These are phyloP conservation scores for Morbakka virulenta DNA, from an alignment of 30 jellyfish, hydroid and myxozoan genomes.

Conservation along the genomic window DNA sequence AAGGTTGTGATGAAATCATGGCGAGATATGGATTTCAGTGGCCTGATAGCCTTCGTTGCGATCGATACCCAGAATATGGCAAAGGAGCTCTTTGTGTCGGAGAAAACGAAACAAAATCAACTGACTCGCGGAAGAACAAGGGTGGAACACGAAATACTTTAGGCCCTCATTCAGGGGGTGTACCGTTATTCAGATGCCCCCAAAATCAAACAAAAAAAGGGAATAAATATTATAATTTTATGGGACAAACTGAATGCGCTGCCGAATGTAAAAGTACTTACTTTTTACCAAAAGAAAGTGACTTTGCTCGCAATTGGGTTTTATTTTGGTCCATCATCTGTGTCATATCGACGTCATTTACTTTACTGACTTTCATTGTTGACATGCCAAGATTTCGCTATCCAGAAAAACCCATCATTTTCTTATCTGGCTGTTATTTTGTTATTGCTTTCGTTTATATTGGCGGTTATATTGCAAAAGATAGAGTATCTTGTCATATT, in stretches of 20 bases:
- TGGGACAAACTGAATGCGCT: slow-evolving; percentile 91
- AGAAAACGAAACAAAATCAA: slow-evolving; percentile 31
- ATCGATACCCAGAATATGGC: slow-evolving; percentile 11
- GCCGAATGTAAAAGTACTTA: too few relatives aligned
- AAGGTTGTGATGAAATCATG: background rate
- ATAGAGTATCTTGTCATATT: slow-evolving; percentile 79
- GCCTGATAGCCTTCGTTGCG: background rate
- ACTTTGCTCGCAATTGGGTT: slow-evolving; percentile 97
- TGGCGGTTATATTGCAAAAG: slow-evolving; percentile 81
- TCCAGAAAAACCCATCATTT: too few relatives aligned
- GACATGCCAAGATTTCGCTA: slow-evolving; percentile 91
- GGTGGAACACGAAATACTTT: too few relatives aligned
- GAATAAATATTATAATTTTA: slow-evolving; percentile 75
- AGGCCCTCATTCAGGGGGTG: too few relatives aligned
- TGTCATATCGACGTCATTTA: slow-evolving; percentile 83
- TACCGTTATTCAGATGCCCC: slow-evolving; percentile 70
- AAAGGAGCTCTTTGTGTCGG: slow-evolving; percentile 77
- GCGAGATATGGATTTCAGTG: background rate
- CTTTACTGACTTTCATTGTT: slow-evolving; percentile 75
- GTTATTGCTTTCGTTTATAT: slow-evolving; percentile 81
- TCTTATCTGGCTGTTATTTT: slow-evolving; percentile 92
- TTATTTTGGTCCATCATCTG: slow-evolving; percentile 93
- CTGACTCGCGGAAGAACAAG: background rate
- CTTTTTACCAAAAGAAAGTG: slow-evolving; percentile 76
- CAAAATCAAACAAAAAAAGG: slow-evolving; percentile 64